A percentile compares a stretch with the other conserved stretches of the same genome.
phyloP scores from a whole-genome alignment of 1,140 invertebrate genomes.

The Cylas formicarius region DNA sequence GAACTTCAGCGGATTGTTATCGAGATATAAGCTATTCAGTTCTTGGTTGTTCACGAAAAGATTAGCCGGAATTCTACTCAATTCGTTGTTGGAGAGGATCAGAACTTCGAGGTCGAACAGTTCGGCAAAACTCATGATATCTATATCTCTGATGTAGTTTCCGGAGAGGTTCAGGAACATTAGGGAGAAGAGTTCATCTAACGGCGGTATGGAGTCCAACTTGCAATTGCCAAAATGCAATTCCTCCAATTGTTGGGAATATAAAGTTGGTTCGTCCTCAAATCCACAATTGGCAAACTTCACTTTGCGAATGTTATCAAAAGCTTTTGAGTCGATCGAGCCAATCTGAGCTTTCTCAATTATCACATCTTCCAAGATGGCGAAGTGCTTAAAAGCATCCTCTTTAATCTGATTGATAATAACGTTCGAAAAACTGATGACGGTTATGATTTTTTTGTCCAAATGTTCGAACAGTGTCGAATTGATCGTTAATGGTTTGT shows the following conservation, averaged over 20 bases:
- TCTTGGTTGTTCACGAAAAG: conserved; percentile 30
- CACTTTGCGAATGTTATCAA: conserved; percentile 23
- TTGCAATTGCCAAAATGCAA: conserved; percentile 31
- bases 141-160: conserved; percentile 32
- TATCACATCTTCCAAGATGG: conserved; percentile 21
- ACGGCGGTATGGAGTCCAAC: conserved; percentile 27
- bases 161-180: conserved; percentile 30
- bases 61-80: conserved; percentile 26
- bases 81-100: conserved; percentile 34
- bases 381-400: conserved; percentile 24
- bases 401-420: conserved; percentile 23
- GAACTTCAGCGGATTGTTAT: conserved; percentile 32
- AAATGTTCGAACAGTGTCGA: conserved; percentile 14
- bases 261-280: conserved; percentile 23
- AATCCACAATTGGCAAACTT: conserved; percentile 25
- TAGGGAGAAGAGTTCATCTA: conserved; percentile 27
- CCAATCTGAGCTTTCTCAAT: conserved; percentile 24
- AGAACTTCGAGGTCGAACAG: conserved; percentile 30
- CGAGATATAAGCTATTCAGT: conserved; percentile 29
- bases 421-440: conserved; percentile 23
- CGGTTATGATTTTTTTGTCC: conserved; percentile 11
- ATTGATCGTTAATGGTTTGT: conserved; percentile 18
- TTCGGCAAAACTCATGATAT: conserved; percentile 28
- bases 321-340: conserved; percentile 25
- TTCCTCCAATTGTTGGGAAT: conserved; percentile 31